Evolutionary conservation across 2,888 invertebrate species (phyloP).

Genomic region (Drosophila lutescens): DNA sequence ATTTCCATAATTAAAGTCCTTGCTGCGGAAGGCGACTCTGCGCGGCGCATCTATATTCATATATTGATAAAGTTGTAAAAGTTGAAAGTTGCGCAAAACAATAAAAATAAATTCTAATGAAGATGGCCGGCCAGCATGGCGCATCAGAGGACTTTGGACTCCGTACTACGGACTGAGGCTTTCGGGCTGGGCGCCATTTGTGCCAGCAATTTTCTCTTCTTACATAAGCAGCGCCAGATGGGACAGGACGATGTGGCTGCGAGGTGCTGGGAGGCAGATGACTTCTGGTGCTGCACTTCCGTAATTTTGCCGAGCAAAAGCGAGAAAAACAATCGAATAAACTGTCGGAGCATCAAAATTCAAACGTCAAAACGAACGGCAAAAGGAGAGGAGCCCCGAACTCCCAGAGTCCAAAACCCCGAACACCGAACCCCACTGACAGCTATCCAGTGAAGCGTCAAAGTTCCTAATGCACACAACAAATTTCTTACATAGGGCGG

Average conservation of each 20-base stretch:
- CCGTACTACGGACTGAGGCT: conserved; percentile 12
- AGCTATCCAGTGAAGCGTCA: conserved; percentile 82
- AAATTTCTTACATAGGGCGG: conserved; percentile 73
- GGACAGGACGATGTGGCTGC: conserved; percentile 19
- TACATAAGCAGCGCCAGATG: conserved; percentile 62
- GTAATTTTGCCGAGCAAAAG: conserved; percentile 75
- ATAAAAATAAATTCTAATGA: conserved; percentile 77
- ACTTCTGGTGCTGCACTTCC: conserved; percentile 72
- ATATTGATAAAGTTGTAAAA: conserved; percentile 80
- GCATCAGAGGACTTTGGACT: conserved; percentile 44
- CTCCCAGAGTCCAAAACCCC: conserved; percentile 15
- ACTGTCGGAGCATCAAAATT: conserved; percentile 80
- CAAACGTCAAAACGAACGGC: conserved; percentile 76
- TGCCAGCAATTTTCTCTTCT: conserved; percentile 75
- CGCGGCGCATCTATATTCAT: conserved; percentile 75
- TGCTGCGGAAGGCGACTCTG: conserved; percentile 37
- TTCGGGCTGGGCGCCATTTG: conserved; percentile 65
- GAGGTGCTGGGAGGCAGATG: conserved; percentile 36
- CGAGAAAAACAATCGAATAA: conserved; percentile 82
- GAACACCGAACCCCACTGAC: conserved; percentile 65
- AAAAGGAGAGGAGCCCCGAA: conserved; percentile 36
- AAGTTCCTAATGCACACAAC: conserved; percentile 83
- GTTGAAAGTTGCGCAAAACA: conserved; percentile 80
- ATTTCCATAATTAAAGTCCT: conserved; percentile 75
- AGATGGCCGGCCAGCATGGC: conserved; percentile 78